phyloP scores from a whole-genome alignment of 2,888 invertebrate species.

The Acrobeloides nanus region DNA sequence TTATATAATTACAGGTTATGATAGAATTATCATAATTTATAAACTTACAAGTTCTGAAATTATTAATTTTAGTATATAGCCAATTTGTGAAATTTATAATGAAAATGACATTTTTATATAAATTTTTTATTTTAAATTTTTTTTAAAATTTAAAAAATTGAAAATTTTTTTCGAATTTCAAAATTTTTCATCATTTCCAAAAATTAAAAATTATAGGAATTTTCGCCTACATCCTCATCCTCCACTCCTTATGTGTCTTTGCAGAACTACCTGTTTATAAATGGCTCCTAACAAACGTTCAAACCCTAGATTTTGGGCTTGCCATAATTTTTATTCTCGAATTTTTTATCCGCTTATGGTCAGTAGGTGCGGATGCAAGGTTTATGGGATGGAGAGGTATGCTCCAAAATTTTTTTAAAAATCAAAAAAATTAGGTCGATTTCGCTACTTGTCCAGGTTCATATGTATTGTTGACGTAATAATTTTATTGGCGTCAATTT shows the following conservation, averaged over 20 bases:
- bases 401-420: neutral
- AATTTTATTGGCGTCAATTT: conserved; percentile 36
- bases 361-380: conserved; percentile 38
- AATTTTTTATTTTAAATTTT: no score
- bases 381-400: conserved; percentile 33
- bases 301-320: conserved; percentile 30
- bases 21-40: no score
- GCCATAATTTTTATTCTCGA: conserved; percentile 38
- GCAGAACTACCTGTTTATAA: conserved; percentile 11
- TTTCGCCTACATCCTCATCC: conserved; percentile 23
- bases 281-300: no score
- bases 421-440: conserved; percentile 22
- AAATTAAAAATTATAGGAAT: no score
- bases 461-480: conserved; percentile 36
- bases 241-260: conserved; percentile 20
- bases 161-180: no score
- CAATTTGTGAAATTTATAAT: no score
- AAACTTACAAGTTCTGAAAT: no score
- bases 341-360: conserved; percentile 38
- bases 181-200: no score
- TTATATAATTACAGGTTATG: no score
- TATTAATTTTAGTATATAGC: no score
- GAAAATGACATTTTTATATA: no score
- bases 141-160: no score
- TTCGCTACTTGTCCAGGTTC: conserved; percentile 27